Evolutionary conservation across 2,888 invertebrate species (phyloP).

Genomic region (Taenaris catops): DNA sequence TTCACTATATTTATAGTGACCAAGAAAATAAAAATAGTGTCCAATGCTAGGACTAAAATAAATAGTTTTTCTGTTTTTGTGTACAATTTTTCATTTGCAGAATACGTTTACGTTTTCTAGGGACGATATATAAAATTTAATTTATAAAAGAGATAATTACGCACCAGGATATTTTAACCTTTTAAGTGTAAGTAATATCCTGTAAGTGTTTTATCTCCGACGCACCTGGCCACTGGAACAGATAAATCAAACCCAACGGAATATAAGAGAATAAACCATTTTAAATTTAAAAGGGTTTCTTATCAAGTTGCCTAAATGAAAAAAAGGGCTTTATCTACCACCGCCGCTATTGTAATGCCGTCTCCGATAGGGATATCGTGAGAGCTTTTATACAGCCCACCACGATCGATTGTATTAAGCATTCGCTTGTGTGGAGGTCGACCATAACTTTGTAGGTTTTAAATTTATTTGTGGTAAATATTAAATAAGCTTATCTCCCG

Average conservation of each 20-base stretch:
- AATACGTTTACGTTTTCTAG: no score
- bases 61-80: no score
- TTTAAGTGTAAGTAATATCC: no score
- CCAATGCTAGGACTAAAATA: no score
- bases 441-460: background rate
- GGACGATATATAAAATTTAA: no score
- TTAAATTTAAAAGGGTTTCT: conserved; percentile 31
- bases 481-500: no score
- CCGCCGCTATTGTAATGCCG: conserved; percentile 57
- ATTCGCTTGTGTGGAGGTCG: background rate
- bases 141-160: no score
- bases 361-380: conserved; percentile 46
- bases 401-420: conserved; percentile 12
- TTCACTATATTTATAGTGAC: no score
- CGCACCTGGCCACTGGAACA: conserved; percentile 1
- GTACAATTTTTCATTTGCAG: no score
- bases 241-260: conserved; percentile 1
- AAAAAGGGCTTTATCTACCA: conserved; percentile 54
- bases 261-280: conserved; percentile 19
- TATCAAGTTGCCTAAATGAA: conserved; percentile 29
- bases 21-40: no score
- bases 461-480: no score
- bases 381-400: conserved; percentile 20
- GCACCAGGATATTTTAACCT: no score
- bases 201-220: background rate